Percentiles rank a stretch among this genome's conserved stretches.
phyloP scores from a whole-genome alignment of 2,888 invertebrate species.

The Phrixothrix hirtus region DNA sequence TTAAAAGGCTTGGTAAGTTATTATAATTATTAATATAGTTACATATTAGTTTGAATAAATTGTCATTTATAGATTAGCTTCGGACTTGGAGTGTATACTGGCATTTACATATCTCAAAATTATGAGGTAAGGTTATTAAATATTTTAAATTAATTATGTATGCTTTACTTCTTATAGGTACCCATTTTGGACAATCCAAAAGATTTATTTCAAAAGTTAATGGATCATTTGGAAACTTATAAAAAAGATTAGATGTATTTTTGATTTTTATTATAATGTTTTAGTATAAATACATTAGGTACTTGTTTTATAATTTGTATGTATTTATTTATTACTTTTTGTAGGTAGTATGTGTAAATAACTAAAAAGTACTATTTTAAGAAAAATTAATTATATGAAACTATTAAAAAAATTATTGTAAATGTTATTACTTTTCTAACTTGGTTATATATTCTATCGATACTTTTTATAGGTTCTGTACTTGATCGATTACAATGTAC shows the following conservation, averaged over 20 bases:
- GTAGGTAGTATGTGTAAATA: too few species aligned
- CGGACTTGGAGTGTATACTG: slow-evolving; percentile 71
- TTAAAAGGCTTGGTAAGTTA: slow-evolving; percentile 41
- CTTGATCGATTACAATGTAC: too few species aligned
- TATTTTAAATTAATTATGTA: slow-evolving; percentile 19
- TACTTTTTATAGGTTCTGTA: too few species aligned
- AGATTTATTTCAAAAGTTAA: slow-evolving; percentile 70
- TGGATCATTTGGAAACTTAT: slow-evolving; percentile 71
- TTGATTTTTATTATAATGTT: slow-evolving; percentile 43
- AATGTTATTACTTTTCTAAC: too few species aligned
- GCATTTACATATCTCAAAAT: slow-evolving; percentile 75
- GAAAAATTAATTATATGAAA: too few species aligned
- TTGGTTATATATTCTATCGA: too few species aligned
- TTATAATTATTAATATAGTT: slow-evolving; percentile 1
- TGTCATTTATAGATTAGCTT: slow-evolving; percentile 66
- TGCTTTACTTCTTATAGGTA: slow-evolving; percentile 62
- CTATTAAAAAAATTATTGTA: too few species aligned
- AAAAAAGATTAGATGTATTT: slow-evolving; percentile 51
- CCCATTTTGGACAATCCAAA: slow-evolving; percentile 84
- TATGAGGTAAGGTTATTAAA: slow-evolving; percentile 66
- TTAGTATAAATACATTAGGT: slow-evolving; percentile 39
- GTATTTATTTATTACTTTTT: too few species aligned
- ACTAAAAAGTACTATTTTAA: too few species aligned
- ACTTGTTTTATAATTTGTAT: too few species aligned
- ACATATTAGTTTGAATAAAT: slow-evolving; percentile 1